A percentile compares a stretch with the other conserved stretches of the same genome.
These are phyloP conservation scores for Lycaena phlaeas DNA, from an alignment of 2,888 invertebrate species.

Conservation along the genomic window DNA sequence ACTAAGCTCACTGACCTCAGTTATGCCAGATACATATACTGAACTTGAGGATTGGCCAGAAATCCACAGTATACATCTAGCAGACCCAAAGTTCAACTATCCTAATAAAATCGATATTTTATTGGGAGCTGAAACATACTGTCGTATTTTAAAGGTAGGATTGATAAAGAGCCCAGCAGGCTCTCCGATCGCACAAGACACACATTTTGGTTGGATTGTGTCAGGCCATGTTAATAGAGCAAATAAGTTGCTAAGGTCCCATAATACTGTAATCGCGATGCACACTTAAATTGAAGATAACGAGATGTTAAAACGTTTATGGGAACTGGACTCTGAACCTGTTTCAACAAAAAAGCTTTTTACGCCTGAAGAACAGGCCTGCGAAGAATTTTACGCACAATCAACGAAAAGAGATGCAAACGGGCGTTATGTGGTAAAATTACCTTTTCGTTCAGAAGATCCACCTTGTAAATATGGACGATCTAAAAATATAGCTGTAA, in stretches of 20 bases:
- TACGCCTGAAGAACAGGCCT: background rate
- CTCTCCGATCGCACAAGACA: background rate
- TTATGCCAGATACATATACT: background rate
- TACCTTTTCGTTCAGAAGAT: background rate
- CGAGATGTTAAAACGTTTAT: background rate
- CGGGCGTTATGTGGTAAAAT: background rate
- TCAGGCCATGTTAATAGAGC: background rate
- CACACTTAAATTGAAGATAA: background rate
- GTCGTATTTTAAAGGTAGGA: background rate
- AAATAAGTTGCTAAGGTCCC: too few relatives aligned
- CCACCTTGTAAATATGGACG: conserved; percentile 3
- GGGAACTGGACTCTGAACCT: background rate
- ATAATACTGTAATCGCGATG: too few relatives aligned
- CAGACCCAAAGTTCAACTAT: background rate
- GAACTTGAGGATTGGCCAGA: background rate
- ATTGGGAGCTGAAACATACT: background rate
- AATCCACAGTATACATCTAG: background rate
- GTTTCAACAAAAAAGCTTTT: background rate
- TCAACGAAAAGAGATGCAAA: background rate
- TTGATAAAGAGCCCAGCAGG: background rate
- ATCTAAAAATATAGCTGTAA: conserved; percentile 4
- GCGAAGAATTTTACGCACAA: background rate
- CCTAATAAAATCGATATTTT: too few relatives aligned
- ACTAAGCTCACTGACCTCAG: background rate
- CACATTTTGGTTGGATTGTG: background rate